Evolutionary conservation across 2,797 vertebrate genomes (phyloP), one percentile per base, ranked within the genome.

Genomic region (Neopelma chrysocephalum): DNA sequence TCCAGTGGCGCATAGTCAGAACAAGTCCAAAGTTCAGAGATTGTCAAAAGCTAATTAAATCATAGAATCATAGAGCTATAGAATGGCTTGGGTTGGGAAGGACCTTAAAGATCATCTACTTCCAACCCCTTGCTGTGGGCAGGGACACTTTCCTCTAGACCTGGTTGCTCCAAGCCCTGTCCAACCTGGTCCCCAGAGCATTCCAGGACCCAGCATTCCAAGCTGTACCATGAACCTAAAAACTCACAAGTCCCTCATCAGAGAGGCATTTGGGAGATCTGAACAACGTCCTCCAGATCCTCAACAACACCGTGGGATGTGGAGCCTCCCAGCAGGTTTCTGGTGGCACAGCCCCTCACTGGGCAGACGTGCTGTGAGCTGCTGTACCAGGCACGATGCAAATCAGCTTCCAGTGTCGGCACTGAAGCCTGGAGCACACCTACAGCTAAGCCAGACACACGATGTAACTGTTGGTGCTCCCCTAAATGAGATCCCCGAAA

Each of bases 191-290:
- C 13, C 84, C 53, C 47, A 72, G 27, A 82, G 22, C 17, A 65
- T 87, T 60, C 10, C 15, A 57, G n/a, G n/a, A n/a, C n/a, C n/a
- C n/a, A n/a, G n/a, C n/a, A n/a, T n/a, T n/a, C n/a, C n/a, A 54
- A 78, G 26, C 19, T 56, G 36, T n/a, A 72, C 23, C 22, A 29
- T 8, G 12, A 79, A 34, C 31, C 25, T 64, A 48, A 80, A 85
- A 75, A 45, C 16, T 1, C 1, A 3, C 16, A 45, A 50, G n/a
- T 31, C 11, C 16, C 4, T 85, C 17, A 12, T 9, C 0, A 0
- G 20, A 62, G 38, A 66, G 15, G 31, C 1, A 0, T 19, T 9
- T 36, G 48, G 16, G 62, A 62, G 31, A 56, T 48, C 9, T n/a
- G 25, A 71, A 38, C 1, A 1, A 66, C 18, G 57, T 81, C 61